Percentiles rank a stretch among this genome's conserved stretches.
Conservation (phyloP, 2,888 invertebrate species). For the Operophtera brumata region DNA sequence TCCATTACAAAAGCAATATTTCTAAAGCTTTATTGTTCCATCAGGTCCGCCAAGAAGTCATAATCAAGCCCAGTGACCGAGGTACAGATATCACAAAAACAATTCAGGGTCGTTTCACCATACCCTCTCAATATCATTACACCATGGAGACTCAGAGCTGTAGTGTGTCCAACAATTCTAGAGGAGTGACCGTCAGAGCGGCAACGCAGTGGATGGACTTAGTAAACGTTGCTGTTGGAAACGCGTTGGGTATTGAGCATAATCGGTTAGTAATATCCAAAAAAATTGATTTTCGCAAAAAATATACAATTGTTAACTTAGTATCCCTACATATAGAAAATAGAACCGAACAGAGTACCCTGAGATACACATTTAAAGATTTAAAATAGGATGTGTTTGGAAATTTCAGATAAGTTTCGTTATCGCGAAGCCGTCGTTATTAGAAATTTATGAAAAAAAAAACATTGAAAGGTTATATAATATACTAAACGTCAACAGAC, state of each 20-base stretch:
- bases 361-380: too few species aligned
- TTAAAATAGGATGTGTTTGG: too few species aligned
- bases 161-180: conserved; percentile 42
- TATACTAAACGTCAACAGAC: not conserved
- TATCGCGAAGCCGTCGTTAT: too few species aligned
- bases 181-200: conserved; percentile 61
- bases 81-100: conserved; percentile 70
- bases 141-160: conserved; percentile 88
- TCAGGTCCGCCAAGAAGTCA: conserved; percentile 59
- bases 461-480: too few species aligned
- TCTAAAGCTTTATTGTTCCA: not conserved
- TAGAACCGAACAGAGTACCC: not conserved
- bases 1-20: too few species aligned
- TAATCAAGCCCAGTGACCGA: conserved; percentile 52
- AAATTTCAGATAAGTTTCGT: too few species aligned
- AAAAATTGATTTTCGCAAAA: too few species aligned
- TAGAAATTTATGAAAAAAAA: too few species aligned
- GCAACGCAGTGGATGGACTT: conserved; percentile 84
- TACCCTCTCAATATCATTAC: conserved; percentile 87
- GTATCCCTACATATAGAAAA: too few species aligned
- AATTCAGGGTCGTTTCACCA: conserved; percentile 78
- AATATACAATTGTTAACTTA: not conserved
- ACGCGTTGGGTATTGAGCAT: conserved; percentile 64
- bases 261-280: conserved; percentile 74
- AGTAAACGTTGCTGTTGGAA: conserved; percentile 76